phyloP scores from a whole-genome alignment of 2,888 invertebrate species.

The Minunthozetes semirufus region DNA sequence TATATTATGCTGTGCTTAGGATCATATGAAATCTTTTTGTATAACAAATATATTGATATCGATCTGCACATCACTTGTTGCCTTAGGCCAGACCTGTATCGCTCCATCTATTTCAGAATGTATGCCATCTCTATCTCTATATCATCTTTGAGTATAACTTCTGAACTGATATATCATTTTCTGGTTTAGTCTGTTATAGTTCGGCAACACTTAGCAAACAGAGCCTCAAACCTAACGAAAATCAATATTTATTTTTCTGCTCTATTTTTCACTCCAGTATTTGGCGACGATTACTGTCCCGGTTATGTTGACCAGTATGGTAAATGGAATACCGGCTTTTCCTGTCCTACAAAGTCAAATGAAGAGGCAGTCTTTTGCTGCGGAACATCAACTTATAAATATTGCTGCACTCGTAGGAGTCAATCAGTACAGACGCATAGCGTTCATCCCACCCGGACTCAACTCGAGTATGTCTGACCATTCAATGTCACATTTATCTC shows the following conservation, averaged over 20 bases:
- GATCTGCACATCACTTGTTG: conserved; percentile 27
- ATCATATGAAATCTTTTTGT: conserved; percentile 29
- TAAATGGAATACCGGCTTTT: conserved; percentile 50
- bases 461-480: conserved; percentile 27
- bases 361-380: conserved; percentile 49
- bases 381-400: conserved; percentile 46
- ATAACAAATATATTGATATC: conserved; percentile 20
- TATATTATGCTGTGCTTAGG: not conserved
- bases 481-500: not conserved
- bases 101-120: not conserved
- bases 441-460: conserved; percentile 19
- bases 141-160: not conserved
- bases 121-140: not conserved
- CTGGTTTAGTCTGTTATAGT: not conserved
- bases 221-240: not conserved
- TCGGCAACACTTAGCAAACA: conserved; percentile 14
- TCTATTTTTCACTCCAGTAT: conserved; percentile 44
- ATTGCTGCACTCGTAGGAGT: conserved; percentile 46
- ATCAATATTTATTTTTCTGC: conserved; percentile 20
- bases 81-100: conserved; percentile 14
- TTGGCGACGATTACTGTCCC: conserved; percentile 49
- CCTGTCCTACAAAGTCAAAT: conserved; percentile 47
- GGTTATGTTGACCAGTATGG: conserved; percentile 49
- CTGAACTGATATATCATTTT: conserved; percentile 21
- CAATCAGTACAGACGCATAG: conserved; percentile 17